Base-by-base conservation (phyloP, 2,888 invertebrate species). In the Lasioglossum vierecki region DNA sequence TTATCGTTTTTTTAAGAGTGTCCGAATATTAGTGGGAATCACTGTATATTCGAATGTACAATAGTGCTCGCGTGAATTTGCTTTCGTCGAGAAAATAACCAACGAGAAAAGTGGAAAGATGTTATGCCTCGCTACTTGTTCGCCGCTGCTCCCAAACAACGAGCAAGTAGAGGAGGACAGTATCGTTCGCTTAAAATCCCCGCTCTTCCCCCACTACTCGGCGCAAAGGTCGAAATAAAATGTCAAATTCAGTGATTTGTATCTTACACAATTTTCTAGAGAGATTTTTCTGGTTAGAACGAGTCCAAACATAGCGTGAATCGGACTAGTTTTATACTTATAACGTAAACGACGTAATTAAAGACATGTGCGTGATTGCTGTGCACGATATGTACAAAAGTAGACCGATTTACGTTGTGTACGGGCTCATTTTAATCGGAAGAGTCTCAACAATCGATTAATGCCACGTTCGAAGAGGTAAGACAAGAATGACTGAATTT, bases 11-110 rank as follows among this genome's bases (percentile, higher is more conserved):
- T 35, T 35, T 2, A 35, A 35, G 30, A 35, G 30, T 35, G 30
- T 35, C 30, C 30, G 30, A 35, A 35, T 35, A 35, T 35, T 35
- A 35, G 2, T 35, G 35, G 35, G 35, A 35, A 3, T 35, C 35
- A 35, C 35, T 35, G 35, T 35, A n/a, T 35, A 26, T 57, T 53
- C 30, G 46, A 74, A 77, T 49, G 76, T 76, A 83, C 66, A 6
- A 2, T 8, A 22, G 22, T 22, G 49, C 49, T 49, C 5, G 15
- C 49, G 49, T 18, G 18, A 49, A 49, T 49, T 18, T 18, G 18
- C 49, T 18, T 49, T 5, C 2, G 49, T 2, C 18, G 18, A 18
- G 5, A 49, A 49, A 49, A 49, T 22, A 22, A 6, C 18, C 18
- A 6, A 18, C 18, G 53, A 3, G 6, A 22, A 53, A 53, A 22